Conservation (phyloP, 2,888 invertebrate genomes). For the Oxycera nigricornis region DNA sequence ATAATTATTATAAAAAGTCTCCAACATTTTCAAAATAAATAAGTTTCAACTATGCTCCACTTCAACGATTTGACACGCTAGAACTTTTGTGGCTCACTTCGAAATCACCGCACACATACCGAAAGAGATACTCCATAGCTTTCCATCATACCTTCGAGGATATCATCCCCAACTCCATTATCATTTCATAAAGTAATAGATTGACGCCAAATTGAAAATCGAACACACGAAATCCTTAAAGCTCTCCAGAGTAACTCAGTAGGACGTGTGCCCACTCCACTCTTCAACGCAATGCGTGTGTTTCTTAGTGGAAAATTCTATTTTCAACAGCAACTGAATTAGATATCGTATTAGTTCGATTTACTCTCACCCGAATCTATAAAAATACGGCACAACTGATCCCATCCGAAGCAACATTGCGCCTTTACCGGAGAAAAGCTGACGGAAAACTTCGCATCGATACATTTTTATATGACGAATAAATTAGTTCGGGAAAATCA, state of each 20-base stretch:
- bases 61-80: no score
- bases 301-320: constrained; percentile 43
- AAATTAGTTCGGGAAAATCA: constrained; percentile 6
- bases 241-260: not conserved
- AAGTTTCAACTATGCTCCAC: no score
- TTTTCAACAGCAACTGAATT: constrained; percentile 39
- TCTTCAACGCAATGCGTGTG: constrained; percentile 6
- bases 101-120: no score
- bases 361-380: not conserved
- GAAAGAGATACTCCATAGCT: no score
- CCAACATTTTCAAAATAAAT: no score
- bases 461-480: not conserved
- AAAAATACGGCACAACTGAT: not conserved
- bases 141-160: no score
- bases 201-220: no score
- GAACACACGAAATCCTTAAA: not conserved
- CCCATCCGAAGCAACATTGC: not conserved
- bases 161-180: no score
- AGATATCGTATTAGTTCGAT: constrained; percentile 43
- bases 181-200: no score
- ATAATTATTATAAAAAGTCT: no score
- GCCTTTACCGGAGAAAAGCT: no score
- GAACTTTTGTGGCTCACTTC: no score
- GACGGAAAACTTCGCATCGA: not conserved
- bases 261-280: not conserved